Base-by-base conservation (phyloP, 2,888 invertebrate genomes). In the Alviniconcha strummeri region DNA sequence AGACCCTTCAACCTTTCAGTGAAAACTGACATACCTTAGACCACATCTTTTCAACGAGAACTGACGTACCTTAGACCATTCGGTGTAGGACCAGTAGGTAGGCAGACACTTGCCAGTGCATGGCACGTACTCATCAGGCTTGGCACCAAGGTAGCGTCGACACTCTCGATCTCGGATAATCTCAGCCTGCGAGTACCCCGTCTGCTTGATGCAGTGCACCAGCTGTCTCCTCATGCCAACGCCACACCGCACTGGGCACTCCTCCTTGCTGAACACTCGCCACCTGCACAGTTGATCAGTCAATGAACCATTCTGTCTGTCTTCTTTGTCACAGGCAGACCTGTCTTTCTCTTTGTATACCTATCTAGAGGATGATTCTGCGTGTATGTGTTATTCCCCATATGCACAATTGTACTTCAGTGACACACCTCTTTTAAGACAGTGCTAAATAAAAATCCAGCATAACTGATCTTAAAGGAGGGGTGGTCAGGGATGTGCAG, bases 201-300 rank as follows among this genome's bases (percentile, higher is more conserved):
- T 88, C 71, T 89, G 87, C 83, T 91, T 91, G 95, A 96, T 94
- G 90, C 97, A 97, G 82, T 95, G 94, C 86, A 95, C 95, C 17
- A 94, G 94, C 76, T 96, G 94, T 52, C 94, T 94, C 4, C 95
- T 95, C 19, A 94, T 93, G 5, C 97, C 97, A 85, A 94, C 94
- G 2, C 97, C 97, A 92, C 97, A 97, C 69, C 95, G 94, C 0
- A 95, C 95, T 1, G 96, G 96, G 91, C 97, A 97, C 86, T 96
- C 85, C 56, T 84, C 86, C 52, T 85, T 79, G 76, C 81, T 84
- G 69, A 86, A 80, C n/a, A 83, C 81, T 4, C 85, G 82, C 86
- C 86, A 86, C 55, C 86, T 86, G 82, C 5, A 57, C 17, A 36
- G 36, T 13, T 0, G 1, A 17, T 17, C n/a, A 79, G 60, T 74